Base-by-base conservation (phyloP, 2,888 invertebrate genomes). In the Germaria angustata region DNA sequence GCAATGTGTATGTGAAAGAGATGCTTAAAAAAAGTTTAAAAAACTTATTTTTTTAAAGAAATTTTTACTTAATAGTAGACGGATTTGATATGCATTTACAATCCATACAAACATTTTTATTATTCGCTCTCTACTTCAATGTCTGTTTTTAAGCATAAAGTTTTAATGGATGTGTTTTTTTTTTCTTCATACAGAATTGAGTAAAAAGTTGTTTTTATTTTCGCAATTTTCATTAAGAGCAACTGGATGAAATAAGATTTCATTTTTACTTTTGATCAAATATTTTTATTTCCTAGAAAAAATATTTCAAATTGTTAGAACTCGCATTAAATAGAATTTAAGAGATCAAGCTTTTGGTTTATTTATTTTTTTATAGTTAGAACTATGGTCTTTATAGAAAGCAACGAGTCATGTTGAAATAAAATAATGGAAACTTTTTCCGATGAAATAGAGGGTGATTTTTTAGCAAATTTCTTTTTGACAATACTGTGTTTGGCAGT, bases 131-230 rank as follows among this genome's bases (percentile, higher is more conserved):
- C 32, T 22, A 0, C 7, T 20, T 44, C 20, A 46, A 4, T 8
- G 3, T 55, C 2, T 6, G 13, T 8, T 15, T 69, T 55, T 8
- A 15, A 39, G 28, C 20, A 44, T 51, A 28, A 69, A 28, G 3
- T 69, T 55, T 55, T 68, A 55, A 68, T 55, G 66, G 51, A 53
- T 24, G 8, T 39, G 22, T 68, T 65, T 17, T 39, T 15, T 8
- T 68, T 63, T 9, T 34, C 6, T 5, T 39, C 6, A 8, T 2
- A 39, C 24, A 17, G 39, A 28, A 32, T 17, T 39, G 17, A 53
- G 11, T 24, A 51, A 53, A 49, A 17, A 39, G 28, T 2, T 17
- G 11, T 24, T 53, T 66, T 22, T 49, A 36, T 65, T 9, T n/a
- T n/a, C n/a, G 22, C 20, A 65, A 51, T 66, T 24, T 44, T 41